Base-by-base conservation (phyloP, 2,888 invertebrate genomes). In the Spodoptera littoralis region DNA sequence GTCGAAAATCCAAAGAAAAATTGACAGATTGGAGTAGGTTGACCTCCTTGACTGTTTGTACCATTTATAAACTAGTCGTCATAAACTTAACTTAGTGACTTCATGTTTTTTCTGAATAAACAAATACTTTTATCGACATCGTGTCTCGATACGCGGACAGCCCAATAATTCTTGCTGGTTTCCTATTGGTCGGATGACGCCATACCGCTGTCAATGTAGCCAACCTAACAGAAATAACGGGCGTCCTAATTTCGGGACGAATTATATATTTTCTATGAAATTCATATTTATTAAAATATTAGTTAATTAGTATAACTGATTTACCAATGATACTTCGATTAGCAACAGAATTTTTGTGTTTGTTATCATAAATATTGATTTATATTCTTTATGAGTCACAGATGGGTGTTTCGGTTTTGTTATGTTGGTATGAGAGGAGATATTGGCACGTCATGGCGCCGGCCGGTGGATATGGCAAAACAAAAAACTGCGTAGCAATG, bases 151-250 rank as follows among this genome's bases (percentile, higher is more conserved):
- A 82, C 65, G 57, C 58, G 75, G 48, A 24, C 80, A 69, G 12
- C 83, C 41, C 84, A 70, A 67, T 73, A 65, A 52, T 54, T 11
- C 18, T 43, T 73, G 73, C 81, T 60, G 66, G 62, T 64, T 70
- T 80, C 84, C 81, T 85, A 92, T 92, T 92, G 92, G 92, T 81
- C 55, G 82, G 60, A 53, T 52, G 73, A 65, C 79, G 80, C 84
- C 84, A 83, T 84, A 62, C 50, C 59, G 70, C 67, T 50, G 55
- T 59, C 90, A 88, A 52, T 62, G 67, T 70, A 71, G 80, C 89
- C 93, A 93, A 92, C 89, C 44, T 80, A 53, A 69, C 60, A 63
- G 70, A 67, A 72, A 42, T 42, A 71, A 69, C 65, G 63, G 60
- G 80, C 81, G 81, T 84, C 84, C 69, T 68, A 69, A 55, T 77